Base-by-base conservation (phyloP, 2,113 vertebrate genomes). In the Myrmecophaga tridactyla region DNA sequence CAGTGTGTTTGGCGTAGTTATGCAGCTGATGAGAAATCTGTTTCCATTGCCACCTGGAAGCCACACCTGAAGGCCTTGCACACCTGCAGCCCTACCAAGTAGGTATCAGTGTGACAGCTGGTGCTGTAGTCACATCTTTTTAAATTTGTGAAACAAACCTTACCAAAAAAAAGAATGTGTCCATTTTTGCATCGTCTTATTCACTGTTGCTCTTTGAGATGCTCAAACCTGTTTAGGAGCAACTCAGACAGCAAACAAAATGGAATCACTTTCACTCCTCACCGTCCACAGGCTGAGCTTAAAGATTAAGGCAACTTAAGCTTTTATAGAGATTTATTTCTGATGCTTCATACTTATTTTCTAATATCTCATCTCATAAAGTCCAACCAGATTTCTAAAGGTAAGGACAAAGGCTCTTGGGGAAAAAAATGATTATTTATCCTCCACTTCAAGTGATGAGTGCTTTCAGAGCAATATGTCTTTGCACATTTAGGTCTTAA, bases 11-110 rank as follows among this genome's bases (percentile, higher is more conserved):
- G 99, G 99, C 99, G 99, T 98, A 99, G 99, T 99, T 99, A 99
- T 98, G 99, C 99, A 98, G 99, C 99, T 99, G 99, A 99, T 99
- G 99, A 99, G 99, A 99, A 99, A 98, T 99, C 99, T 95, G 99
- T 99, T 99, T 99, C 99, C 99, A 98, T 99, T 98, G 99, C 99
- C 98, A 99, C 99, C 99, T 99, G 99, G 99, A 99, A 99, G 99
- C 99, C 99, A 97, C 99, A 99, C 99, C 98, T 99, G 99, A 99
- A 99, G 99, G 99, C 99, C 98, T 99, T 99, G 99, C 99, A 99
- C 98, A 99, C 99, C 99, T 99, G 99, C 99, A 99, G 99, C 98
- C 99, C 99, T 97, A 99, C 99, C 98, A 99, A 99, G 99, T 99
- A 99, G 99, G 99, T 99, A 99, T 98, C 99, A 98, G 97, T 98